These are phyloP conservation scores for Trachelipus rathkii DNA, from an alignment of 1,140 invertebrate genomes.

Conservation along the genomic window DNA sequence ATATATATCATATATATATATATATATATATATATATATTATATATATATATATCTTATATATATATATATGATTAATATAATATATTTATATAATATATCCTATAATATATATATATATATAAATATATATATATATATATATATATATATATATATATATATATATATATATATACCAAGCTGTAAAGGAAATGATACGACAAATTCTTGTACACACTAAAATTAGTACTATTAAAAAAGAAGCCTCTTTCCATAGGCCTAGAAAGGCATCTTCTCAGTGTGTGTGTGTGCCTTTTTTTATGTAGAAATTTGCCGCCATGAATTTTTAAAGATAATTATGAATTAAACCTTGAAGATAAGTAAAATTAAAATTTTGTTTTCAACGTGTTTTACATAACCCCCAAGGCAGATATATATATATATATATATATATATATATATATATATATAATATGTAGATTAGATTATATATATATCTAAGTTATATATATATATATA, in stretches of 20 bases:
- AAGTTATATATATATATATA: too few species aligned
- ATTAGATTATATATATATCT: too few species aligned
- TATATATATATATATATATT: too few species aligned
- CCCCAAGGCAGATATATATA: too few species aligned
- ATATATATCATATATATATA: too few species aligned
- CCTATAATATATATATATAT: neutral
- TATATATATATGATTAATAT: neutral
- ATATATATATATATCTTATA: neutral
- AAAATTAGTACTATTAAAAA: neutral
- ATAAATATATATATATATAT: slow-evolving; percentile 8
- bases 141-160: slow-evolving; percentile 15
- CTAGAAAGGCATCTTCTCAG: neutral
- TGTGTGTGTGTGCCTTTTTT: too few species aligned
- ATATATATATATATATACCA: neutral
- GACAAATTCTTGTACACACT: neutral
- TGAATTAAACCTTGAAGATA: slow-evolving; percentile 4
- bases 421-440: too few species aligned
- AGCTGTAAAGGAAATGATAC: neutral
- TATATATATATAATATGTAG: too few species aligned
- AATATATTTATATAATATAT: neutral
- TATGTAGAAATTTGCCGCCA: neutral
- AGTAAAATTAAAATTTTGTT: neutral
- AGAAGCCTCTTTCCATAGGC: neutral
- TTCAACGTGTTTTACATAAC: neutral
- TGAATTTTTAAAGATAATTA: slow-evolving; percentile 7